Percentiles rank a stretch among this genome's conserved stretches.
Evolutionary conservation across 1,140 invertebrate species (phyloP).

Genomic region (Solen grandis): DNA sequence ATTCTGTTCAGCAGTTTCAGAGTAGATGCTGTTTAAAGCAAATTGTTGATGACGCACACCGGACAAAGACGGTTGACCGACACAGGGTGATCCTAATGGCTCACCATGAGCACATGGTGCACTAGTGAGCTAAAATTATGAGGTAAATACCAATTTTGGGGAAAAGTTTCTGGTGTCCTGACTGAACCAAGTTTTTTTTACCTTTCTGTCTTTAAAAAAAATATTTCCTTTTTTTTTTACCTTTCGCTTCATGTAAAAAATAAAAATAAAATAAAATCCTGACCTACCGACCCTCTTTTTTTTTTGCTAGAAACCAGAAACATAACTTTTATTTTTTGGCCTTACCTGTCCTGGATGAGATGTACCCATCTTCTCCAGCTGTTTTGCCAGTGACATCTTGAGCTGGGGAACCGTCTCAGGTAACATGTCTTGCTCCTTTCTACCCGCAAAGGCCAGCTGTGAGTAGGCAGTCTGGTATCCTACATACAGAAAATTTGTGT

Average conservation of each 20-base stretch:
- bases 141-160: not conserved
- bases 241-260: too few species aligned
- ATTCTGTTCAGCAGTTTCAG: too few species aligned
- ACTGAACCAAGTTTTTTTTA: not conserved
- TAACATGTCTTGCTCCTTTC: conserved; percentile 87
- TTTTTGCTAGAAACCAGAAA: too few species aligned
- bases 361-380: conserved; percentile 85
- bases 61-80: too few species aligned
- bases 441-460: conserved; percentile 92
- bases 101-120: not conserved
- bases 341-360: conserved; percentile 85
- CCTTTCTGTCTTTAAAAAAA: not conserved
- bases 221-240: too few species aligned
- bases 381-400: conserved; percentile 87
- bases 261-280: too few species aligned
- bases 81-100: too few species aligned
- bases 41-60: too few species aligned
- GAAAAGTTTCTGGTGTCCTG: not conserved
- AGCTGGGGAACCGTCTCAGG: conserved; percentile 85
- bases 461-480: conserved; percentile 95
- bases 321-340: conserved; percentile 17
- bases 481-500: too few species aligned
- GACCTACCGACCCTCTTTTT: too few species aligned
- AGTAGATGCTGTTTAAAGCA: too few species aligned
- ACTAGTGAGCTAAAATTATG: not conserved